A percentile compares a stretch with the other conserved stretches of the same genome.
Evolutionary conservation across 2,113 vertebrate genomes (phyloP).

Genomic region (Heterochromis multidens): DNA sequence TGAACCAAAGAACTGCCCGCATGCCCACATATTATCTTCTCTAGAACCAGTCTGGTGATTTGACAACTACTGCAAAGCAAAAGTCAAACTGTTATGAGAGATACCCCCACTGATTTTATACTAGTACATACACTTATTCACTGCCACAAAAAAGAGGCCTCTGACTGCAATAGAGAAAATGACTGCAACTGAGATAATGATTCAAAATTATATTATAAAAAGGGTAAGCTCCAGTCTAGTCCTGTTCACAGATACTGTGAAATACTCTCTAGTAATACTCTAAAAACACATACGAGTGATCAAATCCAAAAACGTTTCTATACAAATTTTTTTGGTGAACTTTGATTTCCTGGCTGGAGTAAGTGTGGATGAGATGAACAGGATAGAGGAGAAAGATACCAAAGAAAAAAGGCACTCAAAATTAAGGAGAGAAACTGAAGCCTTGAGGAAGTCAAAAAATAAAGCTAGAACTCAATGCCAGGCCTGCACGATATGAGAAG

Average conservation of each 20-base stretch:
- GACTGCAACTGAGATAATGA: neutral
- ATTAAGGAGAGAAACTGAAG: too few relatives aligned
- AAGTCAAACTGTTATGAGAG: neutral
- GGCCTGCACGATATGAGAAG: too few relatives aligned
- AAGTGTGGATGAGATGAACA: neutral
- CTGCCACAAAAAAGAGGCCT: neutral
- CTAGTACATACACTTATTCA: neutral
- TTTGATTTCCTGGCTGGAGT: neutral
- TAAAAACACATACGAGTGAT: fast-evolving
- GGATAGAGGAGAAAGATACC: neutral
- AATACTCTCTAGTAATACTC: neutral
- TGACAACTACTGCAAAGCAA: neutral
- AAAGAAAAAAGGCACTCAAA: fast-evolving
- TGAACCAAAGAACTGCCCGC: neutral
- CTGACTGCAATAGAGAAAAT: neutral
- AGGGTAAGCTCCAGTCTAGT: neutral
- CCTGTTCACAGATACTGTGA: neutral
- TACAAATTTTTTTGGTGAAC: neutral
- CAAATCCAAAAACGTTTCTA: neutral
- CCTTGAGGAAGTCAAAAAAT: too few relatives aligned
- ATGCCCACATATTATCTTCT: neutral
- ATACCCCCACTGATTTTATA: neutral
- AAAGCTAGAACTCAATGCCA: too few relatives aligned
- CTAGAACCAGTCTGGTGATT: neutral
- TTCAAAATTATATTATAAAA: neutral